These are phyloP conservation scores for Anguilla obscura DNA, from an alignment of 2,797 vertebrate genomes.

Conservation along the genomic window DNA sequence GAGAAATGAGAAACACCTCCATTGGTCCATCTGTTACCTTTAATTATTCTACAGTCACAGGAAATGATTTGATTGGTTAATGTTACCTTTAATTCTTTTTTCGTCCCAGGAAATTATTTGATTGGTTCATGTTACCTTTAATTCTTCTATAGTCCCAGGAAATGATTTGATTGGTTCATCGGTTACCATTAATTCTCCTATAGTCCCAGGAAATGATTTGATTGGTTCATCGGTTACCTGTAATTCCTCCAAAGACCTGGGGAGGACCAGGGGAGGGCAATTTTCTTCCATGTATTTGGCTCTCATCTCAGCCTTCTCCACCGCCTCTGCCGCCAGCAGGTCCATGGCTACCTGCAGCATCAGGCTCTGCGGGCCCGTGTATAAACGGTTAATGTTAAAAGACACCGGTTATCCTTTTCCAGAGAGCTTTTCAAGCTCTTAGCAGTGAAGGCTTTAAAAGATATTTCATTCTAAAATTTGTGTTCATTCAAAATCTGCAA, in stretches of 20 bases:
- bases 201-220: background rate
- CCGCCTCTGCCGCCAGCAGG: slow-evolving; percentile 70
- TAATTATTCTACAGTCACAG: no score
- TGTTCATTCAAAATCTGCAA: no score
- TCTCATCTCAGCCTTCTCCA: slow-evolving; percentile 67
- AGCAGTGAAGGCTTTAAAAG: no score
- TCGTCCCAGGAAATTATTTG: background rate
- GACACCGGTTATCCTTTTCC: background rate
- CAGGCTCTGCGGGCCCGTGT: slow-evolving; percentile 65
- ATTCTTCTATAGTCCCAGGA: slow-evolving; percentile 49
- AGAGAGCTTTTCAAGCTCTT: no score
- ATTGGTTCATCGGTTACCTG: slow-evolving; percentile 63
- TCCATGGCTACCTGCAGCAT: slow-evolving; percentile 77
- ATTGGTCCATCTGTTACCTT: no score
- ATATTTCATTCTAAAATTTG: no score
- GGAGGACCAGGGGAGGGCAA: slow-evolving; percentile 68
- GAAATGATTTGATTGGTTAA: no score
- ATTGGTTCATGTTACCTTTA: slow-evolving; percentile 66
- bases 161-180: no score
- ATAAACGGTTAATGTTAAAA: background rate
- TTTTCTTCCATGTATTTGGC: slow-evolving; percentile 74
- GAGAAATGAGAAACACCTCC: background rate
- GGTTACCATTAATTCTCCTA: no score
- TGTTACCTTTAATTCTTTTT: no score
- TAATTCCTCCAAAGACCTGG: slow-evolving; percentile 71